A percentile compares a stretch with the other conserved stretches of the same genome.
phyloP scores from a whole-genome alignment of 2,888 invertebrate genomes.

The Cerastis leucographa region DNA sequence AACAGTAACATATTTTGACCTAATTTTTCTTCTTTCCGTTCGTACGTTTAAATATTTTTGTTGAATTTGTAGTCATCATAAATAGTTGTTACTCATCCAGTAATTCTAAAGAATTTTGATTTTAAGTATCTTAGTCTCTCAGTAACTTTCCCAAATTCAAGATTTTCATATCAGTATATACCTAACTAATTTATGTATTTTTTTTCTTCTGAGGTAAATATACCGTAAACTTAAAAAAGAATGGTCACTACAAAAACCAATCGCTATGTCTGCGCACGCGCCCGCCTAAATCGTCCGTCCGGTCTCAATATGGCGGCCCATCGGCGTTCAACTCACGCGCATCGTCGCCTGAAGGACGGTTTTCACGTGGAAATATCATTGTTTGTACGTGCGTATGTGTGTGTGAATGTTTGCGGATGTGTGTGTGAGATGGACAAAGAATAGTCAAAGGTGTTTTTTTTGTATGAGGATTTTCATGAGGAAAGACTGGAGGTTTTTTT shows the following conservation, averaged over 20 bases:
- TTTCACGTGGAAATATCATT: conserved; percentile 75
- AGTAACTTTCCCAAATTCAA: neutral
- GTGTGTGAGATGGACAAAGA: conserved; percentile 38
- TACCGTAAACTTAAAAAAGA: conserved; percentile 2
- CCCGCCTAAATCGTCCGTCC: conserved; percentile 85
- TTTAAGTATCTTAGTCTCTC: neutral
- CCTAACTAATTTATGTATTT: neutral
- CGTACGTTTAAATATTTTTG: neutral
- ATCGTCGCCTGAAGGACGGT: conserved; percentile 75
- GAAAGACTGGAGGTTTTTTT: neutral
- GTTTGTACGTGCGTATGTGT: conserved; percentile 42
- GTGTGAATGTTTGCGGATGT: neutral
- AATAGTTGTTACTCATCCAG: neutral
- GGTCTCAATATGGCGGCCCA: conserved; percentile 81
- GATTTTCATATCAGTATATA: neutral
- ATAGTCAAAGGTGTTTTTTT: neutral
- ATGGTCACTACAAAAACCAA: conserved; percentile 68
- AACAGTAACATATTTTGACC: neutral
- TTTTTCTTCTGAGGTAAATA: neutral
- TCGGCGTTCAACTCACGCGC: conserved; percentile 65
- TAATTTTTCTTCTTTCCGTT: neutral
- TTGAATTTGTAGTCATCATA: neutral
- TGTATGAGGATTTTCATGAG: conserved; percentile 5
- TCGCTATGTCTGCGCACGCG: conserved; percentile 78
- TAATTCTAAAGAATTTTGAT: too few species aligned